A percentile compares a stretch with the other conserved stretches of the same genome.
Conservation (phyloP, 2,113 vertebrate genomes). For the Nematolebias whitei region DNA sequence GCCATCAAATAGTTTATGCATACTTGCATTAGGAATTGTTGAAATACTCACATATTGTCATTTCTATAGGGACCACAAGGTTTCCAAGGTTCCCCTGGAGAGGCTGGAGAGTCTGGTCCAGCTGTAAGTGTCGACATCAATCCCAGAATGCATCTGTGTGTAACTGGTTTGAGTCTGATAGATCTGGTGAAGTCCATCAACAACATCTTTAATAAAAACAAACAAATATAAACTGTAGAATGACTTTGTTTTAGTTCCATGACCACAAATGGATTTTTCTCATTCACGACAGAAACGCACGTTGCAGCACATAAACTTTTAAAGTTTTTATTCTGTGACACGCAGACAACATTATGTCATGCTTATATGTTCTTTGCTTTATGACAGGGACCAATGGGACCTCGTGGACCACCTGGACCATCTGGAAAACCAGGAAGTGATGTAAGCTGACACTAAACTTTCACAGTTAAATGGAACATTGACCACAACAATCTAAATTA, state of each 20-base stretch:
- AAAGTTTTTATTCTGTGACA: not conserved
- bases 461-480: not conserved
- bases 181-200: not conserved
- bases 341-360: not conserved
- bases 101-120: conserved; percentile 90
- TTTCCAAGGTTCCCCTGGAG: conserved; percentile 93
- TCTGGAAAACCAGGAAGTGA: conserved; percentile 94
- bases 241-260: not conserved
- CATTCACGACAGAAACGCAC: not conserved
- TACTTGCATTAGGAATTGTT: not conserved
- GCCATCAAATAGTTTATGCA: not conserved
- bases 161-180: not conserved
- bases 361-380: conserved; percentile 8
- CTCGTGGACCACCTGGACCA: conserved; percentile 90
- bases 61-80: conserved; percentile 90
- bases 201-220: not conserved
- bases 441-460: conserved; percentile 77
- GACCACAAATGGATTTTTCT: not conserved
- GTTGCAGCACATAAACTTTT: not conserved
- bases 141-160: conserved; percentile 11
- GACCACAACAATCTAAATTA: not conserved
- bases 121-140: conserved; percentile 81
- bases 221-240: conserved; percentile 1
- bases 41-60: not conserved
- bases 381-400: conserved; percentile 89